These are phyloP conservation scores for Platichthys stellatus DNA, from an alignment of 2,113 vertebrate genomes.

Conservation along the genomic window DNA sequence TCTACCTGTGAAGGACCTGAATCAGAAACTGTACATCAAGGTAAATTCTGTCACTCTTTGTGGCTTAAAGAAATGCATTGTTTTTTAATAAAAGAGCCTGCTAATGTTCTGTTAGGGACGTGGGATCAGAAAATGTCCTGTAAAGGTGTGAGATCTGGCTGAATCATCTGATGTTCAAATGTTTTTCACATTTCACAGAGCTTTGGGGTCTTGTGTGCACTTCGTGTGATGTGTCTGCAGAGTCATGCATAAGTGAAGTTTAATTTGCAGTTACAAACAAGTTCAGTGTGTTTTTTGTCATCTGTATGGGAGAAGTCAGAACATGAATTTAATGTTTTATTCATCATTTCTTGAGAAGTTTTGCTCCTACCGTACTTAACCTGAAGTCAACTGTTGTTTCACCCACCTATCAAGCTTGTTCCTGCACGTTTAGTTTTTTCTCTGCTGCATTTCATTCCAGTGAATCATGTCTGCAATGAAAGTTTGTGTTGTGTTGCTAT, in stretches of 20 bases:
- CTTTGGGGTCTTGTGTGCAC: background rate
- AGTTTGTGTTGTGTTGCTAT: background rate
- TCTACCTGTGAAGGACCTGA: constrained; percentile 89
- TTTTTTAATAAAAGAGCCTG: background rate
- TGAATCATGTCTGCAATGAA: background rate
- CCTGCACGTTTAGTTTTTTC: background rate
- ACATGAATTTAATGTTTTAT: background rate
- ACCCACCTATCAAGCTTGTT: background rate
- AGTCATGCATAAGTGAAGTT: too few relatives aligned
- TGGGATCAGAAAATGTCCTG: background rate
- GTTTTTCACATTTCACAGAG: background rate
- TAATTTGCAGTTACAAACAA: too few relatives aligned
- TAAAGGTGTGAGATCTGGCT: background rate
- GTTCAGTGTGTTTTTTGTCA: too few relatives aligned
- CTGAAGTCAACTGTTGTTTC: background rate
- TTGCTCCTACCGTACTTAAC: background rate
- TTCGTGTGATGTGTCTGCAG: too few relatives aligned
- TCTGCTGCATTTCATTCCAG: background rate
- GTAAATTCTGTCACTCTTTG: constrained; percentile 69
- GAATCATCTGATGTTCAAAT: background rate
- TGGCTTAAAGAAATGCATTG: too few relatives aligned
- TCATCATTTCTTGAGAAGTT: background rate
- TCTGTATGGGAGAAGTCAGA: too few relatives aligned
- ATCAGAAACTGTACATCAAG: constrained; percentile 91
- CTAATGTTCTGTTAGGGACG: background rate